Conservation (phyloP, 2,113 vertebrate species). For the Triplophysa rosa region DNA sequence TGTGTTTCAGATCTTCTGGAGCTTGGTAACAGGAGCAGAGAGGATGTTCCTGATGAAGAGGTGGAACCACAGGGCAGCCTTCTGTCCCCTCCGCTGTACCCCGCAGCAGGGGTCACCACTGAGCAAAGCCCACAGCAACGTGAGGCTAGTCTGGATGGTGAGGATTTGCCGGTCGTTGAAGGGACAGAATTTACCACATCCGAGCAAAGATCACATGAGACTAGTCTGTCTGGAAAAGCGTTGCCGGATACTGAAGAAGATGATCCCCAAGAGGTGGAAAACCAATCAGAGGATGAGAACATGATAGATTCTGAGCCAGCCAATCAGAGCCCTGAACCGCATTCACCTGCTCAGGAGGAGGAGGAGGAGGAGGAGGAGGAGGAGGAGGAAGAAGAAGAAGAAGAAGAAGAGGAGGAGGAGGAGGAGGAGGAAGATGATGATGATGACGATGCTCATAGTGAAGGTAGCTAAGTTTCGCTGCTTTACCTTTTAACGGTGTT, state of each 20-base stretch:
- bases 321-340: background rate
- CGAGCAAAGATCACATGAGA: background rate
- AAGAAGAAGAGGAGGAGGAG: background rate
- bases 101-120: background rate
- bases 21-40: background rate
- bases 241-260: background rate
- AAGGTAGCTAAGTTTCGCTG: slow-evolving; percentile 51
- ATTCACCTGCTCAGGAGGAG: slow-evolving; percentile 14
- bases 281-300: slow-evolving; percentile 22
- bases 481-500: background rate
- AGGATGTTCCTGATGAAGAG: slow-evolving; percentile 3
- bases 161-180: background rate
- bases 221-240: background rate
- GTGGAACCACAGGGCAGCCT: background rate
- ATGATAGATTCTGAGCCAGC: background rate
- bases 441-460: slow-evolving; percentile 37
- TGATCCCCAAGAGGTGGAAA: background rate
- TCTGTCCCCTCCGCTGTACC: background rate
- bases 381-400: slow-evolving; percentile 34
- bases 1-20: slow-evolving; percentile 21
- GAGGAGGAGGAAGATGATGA: slow-evolving; percentile 26
- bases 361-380: background rate
- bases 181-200: background rate
- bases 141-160: background rate
- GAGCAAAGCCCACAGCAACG: background rate